These are phyloP conservation scores for Silurus asotus DNA, from an alignment of 2,113 vertebrate genomes.

Conservation along the genomic window DNA sequence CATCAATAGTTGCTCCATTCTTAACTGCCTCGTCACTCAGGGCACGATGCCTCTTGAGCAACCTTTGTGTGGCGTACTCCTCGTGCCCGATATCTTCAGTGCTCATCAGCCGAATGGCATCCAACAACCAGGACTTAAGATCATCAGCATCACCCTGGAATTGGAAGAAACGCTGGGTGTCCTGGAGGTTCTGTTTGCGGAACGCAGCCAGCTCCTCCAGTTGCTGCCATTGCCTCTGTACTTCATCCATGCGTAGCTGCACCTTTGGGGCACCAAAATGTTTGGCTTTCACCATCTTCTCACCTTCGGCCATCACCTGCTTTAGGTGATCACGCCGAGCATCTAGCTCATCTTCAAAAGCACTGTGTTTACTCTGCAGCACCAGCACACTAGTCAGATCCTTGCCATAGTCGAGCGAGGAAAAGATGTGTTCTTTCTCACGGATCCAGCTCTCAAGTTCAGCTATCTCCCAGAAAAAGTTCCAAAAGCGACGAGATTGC, in stretches of 20 bases:
- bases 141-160: constrained; percentile 92
- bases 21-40: constrained; percentile 81
- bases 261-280: constrained; percentile 78
- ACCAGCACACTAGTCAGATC: constrained; percentile 88
- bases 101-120: constrained; percentile 78
- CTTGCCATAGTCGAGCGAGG: constrained; percentile 89
- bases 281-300: constrained; percentile 74
- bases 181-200: constrained; percentile 83
- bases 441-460: constrained; percentile 93
- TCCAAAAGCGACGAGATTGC: constrained; percentile 89
- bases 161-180: constrained; percentile 89
- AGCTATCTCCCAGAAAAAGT: constrained; percentile 90
- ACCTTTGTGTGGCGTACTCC: constrained; percentile 83
- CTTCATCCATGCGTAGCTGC: constrained; percentile 71
- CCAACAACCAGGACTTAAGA: constrained; percentile 82
- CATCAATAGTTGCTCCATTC: constrained; percentile 76
- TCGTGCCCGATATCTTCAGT: constrained; percentile 85
- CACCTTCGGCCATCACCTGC: constrained; percentile 76
- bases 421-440: constrained; percentile 95
- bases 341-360: constrained; percentile 88
- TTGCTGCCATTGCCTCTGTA: constrained; percentile 83
- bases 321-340: constrained; percentile 77
- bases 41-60: constrained; percentile 82
- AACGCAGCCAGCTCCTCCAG: constrained; percentile 88
- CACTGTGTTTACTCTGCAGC: constrained; percentile 87